Base-by-base conservation (phyloP, 2,888 invertebrate genomes). In the Agonopterix arenella region DNA sequence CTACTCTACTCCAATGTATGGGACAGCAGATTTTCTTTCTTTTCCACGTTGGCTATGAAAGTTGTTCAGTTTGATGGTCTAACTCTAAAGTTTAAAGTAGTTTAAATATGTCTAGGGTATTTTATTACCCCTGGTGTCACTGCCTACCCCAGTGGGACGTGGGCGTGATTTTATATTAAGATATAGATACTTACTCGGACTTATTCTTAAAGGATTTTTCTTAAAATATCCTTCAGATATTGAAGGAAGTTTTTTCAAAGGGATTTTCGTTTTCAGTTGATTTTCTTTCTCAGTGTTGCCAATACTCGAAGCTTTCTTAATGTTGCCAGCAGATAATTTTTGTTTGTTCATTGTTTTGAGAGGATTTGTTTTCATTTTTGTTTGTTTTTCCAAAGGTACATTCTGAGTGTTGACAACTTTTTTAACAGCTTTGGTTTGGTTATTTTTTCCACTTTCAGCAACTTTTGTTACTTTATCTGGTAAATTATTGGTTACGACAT, bases 121-220 rank as follows among this genome's bases (percentile, higher is more conserved):
- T n/a, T n/a, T n/a, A n/a, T n/a, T n/a, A n/a, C n/a, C n/a, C n/a
- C n/a, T n/a, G n/a, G n/a, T n/a, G n/a, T n/a, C n/a, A n/a, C n/a
- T n/a, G n/a, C n/a, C n/a, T n/a, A n/a, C n/a, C n/a, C n/a, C n/a
- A n/a, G n/a, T n/a, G n/a, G n/a, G n/a, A n/a, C n/a, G n/a, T n/a
- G n/a, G n/a, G n/a, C n/a, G n/a, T n/a, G n/a, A n/a, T n/a, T n/a
- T n/a, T n/a, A n/a, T n/a, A n/a, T n/a, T n/a, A n/a, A n/a, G n/a
- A n/a, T n/a, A n/a, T n/a, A n/a, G 37, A 10, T 10, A 77, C 82
- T 76, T 66, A 83, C 83, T 68, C 38, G 82, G 79, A 49, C 80
- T 83, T 0, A 72, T 64, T 37, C 79, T 60, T 1, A 72, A 18
- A 1, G 70, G 56, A 71, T 67, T 13, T 66, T 70, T 52, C 63